A percentile compares a stretch with the other conserved stretches of the same genome.
These are phyloP conservation scores for Xiphophorus maculatus DNA, from an alignment of 2,113 vertebrate species.

Conservation along the genomic window DNA sequence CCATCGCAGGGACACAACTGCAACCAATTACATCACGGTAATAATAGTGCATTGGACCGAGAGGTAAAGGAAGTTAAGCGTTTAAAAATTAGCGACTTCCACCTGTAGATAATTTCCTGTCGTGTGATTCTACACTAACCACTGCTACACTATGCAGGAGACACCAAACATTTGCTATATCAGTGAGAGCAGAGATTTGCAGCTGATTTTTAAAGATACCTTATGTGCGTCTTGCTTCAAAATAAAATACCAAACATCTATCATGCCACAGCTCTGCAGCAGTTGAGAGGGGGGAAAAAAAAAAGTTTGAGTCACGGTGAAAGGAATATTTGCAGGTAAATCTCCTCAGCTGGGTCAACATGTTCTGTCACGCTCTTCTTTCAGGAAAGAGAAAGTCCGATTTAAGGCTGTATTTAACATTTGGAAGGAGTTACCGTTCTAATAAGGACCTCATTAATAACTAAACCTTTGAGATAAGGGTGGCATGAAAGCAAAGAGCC, in stretches of 20 bases:
- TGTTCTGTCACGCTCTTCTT: neutral
- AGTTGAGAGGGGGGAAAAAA: too few species aligned
- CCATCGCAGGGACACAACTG: neutral
- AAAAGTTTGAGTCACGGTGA: neutral
- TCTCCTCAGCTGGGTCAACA: constrained; percentile 13
- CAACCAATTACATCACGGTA: neutral
- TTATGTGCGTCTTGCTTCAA: constrained; percentile 5
- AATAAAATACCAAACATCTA: neutral
- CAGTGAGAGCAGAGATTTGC: neutral
- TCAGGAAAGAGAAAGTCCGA: neutral
- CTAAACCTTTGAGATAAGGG: neutral
- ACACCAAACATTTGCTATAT: neutral
- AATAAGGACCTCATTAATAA: constrained; percentile 10
- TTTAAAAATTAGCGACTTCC: neutral
- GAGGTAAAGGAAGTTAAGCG: neutral
- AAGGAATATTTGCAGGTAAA: constrained; percentile 2
- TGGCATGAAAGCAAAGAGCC: constrained; percentile 2
- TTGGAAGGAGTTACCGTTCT: neutral
- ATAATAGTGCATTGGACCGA: neutral
- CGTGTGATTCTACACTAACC: neutral
- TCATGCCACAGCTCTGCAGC: neutral
- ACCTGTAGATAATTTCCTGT: neutral
- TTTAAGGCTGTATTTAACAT: neutral
- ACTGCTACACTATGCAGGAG: neutral
- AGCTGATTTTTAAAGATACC: neutral